Percentiles rank a stretch among this genome's conserved stretches.
These are phyloP conservation scores for Choristoneura fumiferana DNA, from an alignment of 1,140 invertebrate species.

Conservation along the genomic window DNA sequence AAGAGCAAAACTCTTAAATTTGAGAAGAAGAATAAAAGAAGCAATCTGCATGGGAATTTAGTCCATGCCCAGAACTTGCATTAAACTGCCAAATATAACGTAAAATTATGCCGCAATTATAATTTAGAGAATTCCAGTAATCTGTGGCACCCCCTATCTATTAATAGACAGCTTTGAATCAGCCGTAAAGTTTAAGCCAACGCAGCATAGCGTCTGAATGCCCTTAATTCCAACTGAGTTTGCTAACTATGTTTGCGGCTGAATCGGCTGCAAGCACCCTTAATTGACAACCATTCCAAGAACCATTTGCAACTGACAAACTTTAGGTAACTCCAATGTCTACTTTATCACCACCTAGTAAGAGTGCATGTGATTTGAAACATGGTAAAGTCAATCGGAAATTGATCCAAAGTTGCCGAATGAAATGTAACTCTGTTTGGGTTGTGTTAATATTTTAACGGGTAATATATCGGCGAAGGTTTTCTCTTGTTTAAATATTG, in stretches of 20 bases:
- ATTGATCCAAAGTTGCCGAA: slow-evolving; percentile 1
- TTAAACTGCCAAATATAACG: no score
- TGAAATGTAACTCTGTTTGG: slow-evolving; percentile 6
- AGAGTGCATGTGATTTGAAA: background rate
- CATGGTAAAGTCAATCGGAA: background rate
- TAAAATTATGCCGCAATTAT: no score
- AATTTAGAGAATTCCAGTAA: no score
- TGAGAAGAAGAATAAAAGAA: no score
- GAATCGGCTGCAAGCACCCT: slow-evolving; percentile 10
- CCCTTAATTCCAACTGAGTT: slow-evolving; percentile 17
- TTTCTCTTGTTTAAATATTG: no score
- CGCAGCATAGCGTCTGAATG: slow-evolving; percentile 10
- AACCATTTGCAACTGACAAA: background rate
- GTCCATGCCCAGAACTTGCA: no score
- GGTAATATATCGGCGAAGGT: background rate
- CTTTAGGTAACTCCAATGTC: background rate
- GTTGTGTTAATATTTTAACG: slow-evolving; percentile 11
- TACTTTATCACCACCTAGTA: background rate
- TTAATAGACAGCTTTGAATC: slow-evolving; percentile 3
- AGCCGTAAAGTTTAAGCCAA: slow-evolving; percentile 2
- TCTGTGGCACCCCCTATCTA: no score
- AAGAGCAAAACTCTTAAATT: no score
- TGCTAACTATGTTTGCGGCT: slow-evolving; percentile 17
- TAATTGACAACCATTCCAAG: slow-evolving; percentile 5
- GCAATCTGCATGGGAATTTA: no score